Evolutionary conservation across 1,140 invertebrate genomes (phyloP).

Genomic region (Palaemon carinicauda): DNA sequence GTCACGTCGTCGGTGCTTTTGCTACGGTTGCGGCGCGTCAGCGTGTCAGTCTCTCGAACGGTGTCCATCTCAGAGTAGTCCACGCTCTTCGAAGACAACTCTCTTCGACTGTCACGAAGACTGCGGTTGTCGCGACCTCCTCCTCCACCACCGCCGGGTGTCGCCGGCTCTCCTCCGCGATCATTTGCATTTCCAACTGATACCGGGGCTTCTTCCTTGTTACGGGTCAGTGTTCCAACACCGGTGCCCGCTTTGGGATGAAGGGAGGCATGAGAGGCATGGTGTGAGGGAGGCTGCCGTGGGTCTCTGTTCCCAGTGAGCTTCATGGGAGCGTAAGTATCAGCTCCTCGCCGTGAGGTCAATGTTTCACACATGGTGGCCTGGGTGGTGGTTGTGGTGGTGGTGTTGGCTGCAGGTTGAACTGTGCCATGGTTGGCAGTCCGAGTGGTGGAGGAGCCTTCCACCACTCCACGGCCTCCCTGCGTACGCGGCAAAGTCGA

Average conservation of each 20-base stretch:
- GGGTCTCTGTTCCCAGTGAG: slow-evolving; percentile 26
- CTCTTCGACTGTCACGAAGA: slow-evolving; percentile 48
- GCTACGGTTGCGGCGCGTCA: slow-evolving; percentile 71
- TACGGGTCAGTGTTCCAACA: slow-evolving; percentile 35
- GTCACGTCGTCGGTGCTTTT: slow-evolving; percentile 83
- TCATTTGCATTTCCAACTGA: slow-evolving; percentile 38
- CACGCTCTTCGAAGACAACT: slow-evolving; percentile 71
- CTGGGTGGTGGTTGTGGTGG: slow-evolving; percentile 66
- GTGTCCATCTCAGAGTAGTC: slow-evolving; percentile 76
- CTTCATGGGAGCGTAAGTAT: slow-evolving; percentile 35
- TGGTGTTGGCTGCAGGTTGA: slow-evolving; percentile 70
- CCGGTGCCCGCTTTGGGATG: slow-evolving; percentile 47
- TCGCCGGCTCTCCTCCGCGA: slow-evolving; percentile 54
- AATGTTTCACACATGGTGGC: slow-evolving; percentile 33
- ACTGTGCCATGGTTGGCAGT: slow-evolving; percentile 65
- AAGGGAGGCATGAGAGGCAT: slow-evolving; percentile 59
- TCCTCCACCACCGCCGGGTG: slow-evolving; percentile 75
- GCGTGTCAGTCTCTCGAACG: slow-evolving; percentile 70
- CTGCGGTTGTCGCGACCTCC: slow-evolving; percentile 73
- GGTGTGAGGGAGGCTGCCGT: slow-evolving; percentile 54
- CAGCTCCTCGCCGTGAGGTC: slow-evolving; percentile 30
- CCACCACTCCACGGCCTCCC: slow-evolving; percentile 56
- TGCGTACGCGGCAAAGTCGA: slow-evolving; percentile 81
- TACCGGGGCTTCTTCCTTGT: slow-evolving; percentile 46
- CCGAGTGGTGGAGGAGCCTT: slow-evolving; percentile 55